phyloP scores from a whole-genome alignment of 2,113 vertebrate genomes.

The Pseudopodoces humilis region DNA sequence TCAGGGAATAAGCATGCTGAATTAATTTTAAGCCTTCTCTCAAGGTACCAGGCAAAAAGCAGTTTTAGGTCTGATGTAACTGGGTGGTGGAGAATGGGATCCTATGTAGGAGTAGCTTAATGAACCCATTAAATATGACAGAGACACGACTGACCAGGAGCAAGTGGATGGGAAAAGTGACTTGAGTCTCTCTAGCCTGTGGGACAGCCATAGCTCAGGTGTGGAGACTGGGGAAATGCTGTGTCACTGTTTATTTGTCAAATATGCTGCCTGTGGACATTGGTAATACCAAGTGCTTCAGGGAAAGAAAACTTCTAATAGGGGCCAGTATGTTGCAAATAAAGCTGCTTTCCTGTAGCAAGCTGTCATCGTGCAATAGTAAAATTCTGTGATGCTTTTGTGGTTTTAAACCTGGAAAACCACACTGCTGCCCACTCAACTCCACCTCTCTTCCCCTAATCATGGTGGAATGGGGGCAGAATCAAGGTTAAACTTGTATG shows the following conservation, averaged over 20 bases:
- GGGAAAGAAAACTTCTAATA: not conserved
- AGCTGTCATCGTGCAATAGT: not conserved
- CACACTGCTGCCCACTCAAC: not conserved
- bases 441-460: not conserved
- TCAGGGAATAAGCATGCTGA: not conserved
- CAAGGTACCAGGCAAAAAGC: not conserved
- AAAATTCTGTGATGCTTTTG: not conserved
- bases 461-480: not conserved
- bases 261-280: not conserved
- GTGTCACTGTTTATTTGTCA: not conserved
- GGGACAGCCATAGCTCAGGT: not conserved
- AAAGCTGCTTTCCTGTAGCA: not conserved
- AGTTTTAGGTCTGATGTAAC: not conserved
- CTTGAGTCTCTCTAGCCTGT: not conserved
- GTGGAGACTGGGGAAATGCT: not conserved
- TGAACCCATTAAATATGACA: not conserved
- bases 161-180: not conserved
- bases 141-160: fast-evolving
- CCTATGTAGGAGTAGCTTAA: not conserved
- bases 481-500: not conserved
- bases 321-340: not conserved
- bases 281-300: not conserved
- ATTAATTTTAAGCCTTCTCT: not conserved
- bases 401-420: not conserved
- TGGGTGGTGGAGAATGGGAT: not conserved